Percentiles rank a stretch among this genome's conserved stretches.
Conservation (phyloP, 1,140 invertebrate genomes). For the Bactericera cockerelli region DNA sequence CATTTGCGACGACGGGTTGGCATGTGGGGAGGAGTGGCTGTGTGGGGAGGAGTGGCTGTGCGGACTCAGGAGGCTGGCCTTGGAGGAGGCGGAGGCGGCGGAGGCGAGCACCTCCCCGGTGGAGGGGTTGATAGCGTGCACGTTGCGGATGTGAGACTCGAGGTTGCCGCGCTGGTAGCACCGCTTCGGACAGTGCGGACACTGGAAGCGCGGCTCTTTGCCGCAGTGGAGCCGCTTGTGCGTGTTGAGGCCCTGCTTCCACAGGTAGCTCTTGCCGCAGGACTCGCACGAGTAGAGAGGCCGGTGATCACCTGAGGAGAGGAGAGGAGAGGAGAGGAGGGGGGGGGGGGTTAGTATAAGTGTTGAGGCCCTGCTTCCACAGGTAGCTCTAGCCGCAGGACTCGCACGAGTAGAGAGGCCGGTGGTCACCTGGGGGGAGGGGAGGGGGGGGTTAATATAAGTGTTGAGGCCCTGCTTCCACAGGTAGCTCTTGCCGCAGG, state of each 20-base stretch:
- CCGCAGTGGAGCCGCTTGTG: constrained; percentile 19
- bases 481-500: too few species aligned
- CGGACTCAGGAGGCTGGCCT: too few species aligned
- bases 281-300: constrained; percentile 12
- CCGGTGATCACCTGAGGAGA: not conserved
- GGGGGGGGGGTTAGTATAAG: too few species aligned
- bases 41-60: too few species aligned
- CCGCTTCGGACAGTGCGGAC: constrained; percentile 21
- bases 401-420: too few species aligned
- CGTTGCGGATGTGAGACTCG: constrained; percentile 24
- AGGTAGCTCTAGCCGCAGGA: too few species aligned
- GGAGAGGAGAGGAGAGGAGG: not conserved
- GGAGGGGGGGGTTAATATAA: too few species aligned
- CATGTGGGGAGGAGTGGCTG: too few species aligned
- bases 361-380: too few species aligned
- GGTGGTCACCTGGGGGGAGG: too few species aligned
- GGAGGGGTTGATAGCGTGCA: constrained; percentile 18
- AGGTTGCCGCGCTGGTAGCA: constrained; percentile 25
- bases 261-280: constrained; percentile 26
- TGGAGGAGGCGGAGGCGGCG: not conserved
- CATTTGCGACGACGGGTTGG: too few species aligned
- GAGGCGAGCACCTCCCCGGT: not conserved
- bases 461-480: too few species aligned
- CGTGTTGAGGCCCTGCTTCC: constrained; percentile 19
- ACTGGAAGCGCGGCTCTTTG: constrained; percentile 20